A percentile compares a stretch with the other conserved stretches of the same genome.
phyloP scores from a whole-genome alignment of 2,888 invertebrate genomes.

The Lamproptera curius region DNA sequence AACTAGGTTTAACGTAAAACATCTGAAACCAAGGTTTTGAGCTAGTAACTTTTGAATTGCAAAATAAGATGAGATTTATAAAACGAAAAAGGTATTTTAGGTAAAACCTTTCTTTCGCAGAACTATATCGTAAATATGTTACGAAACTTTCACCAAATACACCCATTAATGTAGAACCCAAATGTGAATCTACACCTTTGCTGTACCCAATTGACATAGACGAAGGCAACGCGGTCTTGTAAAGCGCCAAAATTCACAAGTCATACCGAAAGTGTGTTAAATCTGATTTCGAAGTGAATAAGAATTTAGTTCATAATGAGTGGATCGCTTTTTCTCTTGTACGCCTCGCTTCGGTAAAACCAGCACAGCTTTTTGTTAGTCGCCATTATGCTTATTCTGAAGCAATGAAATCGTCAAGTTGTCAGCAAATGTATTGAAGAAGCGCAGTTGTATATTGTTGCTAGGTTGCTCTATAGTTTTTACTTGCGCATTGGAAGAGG shows the following conservation, averaged over 20 bases:
- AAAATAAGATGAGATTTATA: no score
- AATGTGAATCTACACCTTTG: neutral
- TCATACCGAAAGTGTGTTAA: constrained; percentile 39
- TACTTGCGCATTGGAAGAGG: no score
- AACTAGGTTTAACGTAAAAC: no score
- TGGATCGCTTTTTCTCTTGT: constrained; percentile 14
- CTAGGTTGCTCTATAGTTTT: no score
- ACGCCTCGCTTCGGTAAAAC: neutral
- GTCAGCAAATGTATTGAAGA: no score
- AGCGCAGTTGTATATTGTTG: no score
- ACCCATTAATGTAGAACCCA: constrained; percentile 2
- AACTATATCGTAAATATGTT: no score
- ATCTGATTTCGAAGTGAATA: constrained; percentile 16
- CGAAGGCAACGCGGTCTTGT: neutral
- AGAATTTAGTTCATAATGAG: constrained; percentile 14
- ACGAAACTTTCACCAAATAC: constrained; percentile 10
- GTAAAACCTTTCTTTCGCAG: no score
- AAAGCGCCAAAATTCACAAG: constrained; percentile 27
- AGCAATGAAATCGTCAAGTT: neutral
- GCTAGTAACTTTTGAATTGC: no score
- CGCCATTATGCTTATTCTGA: neutral
- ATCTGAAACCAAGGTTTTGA: no score
- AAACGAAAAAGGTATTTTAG: no score
- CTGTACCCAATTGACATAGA: neutral
- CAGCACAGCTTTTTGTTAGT: neutral